Evolutionary conservation across 2,797 vertebrate species (phyloP), one percentile per base, ranked within the genome.

Genomic region (Chaetodon trifasciatus): DNA sequence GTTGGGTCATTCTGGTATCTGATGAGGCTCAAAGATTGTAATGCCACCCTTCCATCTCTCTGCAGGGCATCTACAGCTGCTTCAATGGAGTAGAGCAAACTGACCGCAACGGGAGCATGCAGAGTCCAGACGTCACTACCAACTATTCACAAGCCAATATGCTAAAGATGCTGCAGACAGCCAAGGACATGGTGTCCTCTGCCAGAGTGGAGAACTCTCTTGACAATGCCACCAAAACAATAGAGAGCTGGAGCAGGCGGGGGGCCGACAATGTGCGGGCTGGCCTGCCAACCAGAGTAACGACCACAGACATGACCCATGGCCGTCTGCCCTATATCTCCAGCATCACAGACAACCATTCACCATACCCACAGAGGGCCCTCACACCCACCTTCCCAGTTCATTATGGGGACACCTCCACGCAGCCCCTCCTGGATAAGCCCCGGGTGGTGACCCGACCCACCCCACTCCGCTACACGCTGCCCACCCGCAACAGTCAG

Each of bases 1-100:
- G 15, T 3, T 13, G n/a, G 24, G 73, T 70, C 12, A 42, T 47
- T 62, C 61, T 70, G 32, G 37, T 53, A 8, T 64, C 49, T 64
- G 69, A 21, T 60, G 40, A 74, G 23, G 56, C 24, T 64, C 49
- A 12, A 63, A 57, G 15, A 1, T 32, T 3, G 8, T 83, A 24
- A 74, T 74, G 13, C 32, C 1, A 21, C 32, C 40, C 5, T 37
- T 24, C 1, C 0, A 0, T 83, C 12, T 86, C 39, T 13, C 0
- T 85, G 13, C 92, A 99, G 98, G 98, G 98, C 50, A 99, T 99
- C 91, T 99, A 99, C 94, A 99, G 98, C 95, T 99, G 98, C 93
- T 99, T 98, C 90, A 97, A 90, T 0, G 98, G 98, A 3, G 97
- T 98, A 47, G 97, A 99, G 94, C 97, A 96, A 19, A 79, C 92